Evolutionary conservation across 2,888 invertebrate genomes (phyloP), one percentile per base, ranked within the genome.

Genomic region (Thereva nobilitata): DNA sequence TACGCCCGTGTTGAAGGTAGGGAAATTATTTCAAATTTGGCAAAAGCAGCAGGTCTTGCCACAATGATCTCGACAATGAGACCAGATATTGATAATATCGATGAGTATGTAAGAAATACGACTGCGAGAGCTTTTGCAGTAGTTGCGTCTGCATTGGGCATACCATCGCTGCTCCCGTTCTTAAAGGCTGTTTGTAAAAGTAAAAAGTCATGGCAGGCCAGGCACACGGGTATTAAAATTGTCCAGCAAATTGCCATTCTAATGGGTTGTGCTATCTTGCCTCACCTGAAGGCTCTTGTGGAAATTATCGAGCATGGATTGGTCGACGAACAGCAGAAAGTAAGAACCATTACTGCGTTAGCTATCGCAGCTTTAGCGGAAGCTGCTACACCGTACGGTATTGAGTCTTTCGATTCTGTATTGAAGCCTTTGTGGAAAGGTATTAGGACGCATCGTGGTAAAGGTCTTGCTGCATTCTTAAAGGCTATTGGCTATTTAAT

Each of bases 1-100:
- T 99, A 99, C 80, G 99, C 99, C 37, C 92, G 99, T 79, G 99
- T 99, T 6, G 99, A 99, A 82, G 99, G 98, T 72, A 87, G 99
- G 76, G 99, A 99, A 83, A 99, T 99, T 74, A 99, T 99, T 77
- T 97, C 97, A 0, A 99, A 99, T 82, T 84, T 99, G 77, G 98
- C 99, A 0, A 99, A 99, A 83, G 99, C 99, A 1, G 99, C 99
- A 3, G 99, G 99, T 66, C 83, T 99, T 66, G 99, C 99, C 4
- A 99, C 99, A 9, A 99, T 99, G 99, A 99, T 99, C 76, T 98
- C 98, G 4, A 99, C 99, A 0, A 99, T 99, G 99, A 86, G 99
- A 78, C 99, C 99, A 0, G 99, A 99, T 83, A 99, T 99, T 75
- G 99, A 99, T 82, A 99, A 99, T 79, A 97, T 97, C 75, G 98